phyloP scores from a whole-genome alignment of 2,113 vertebrate species.

The Athene noctua region DNA sequence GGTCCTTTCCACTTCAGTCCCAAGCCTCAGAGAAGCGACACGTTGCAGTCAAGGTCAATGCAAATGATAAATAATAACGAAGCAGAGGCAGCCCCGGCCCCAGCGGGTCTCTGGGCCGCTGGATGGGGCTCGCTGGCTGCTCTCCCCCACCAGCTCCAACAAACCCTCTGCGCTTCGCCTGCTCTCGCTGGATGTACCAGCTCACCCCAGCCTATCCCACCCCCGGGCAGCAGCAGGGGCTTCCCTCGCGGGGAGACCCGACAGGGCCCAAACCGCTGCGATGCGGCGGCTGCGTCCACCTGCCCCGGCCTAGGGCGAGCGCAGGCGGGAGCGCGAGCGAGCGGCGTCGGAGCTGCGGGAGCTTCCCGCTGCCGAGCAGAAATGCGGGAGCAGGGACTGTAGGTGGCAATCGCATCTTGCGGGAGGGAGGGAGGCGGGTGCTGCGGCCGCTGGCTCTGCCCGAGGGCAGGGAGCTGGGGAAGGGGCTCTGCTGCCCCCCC shows the following conservation, averaged over 20 bases:
- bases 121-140: neutral
- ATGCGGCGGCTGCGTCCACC: accelerated
- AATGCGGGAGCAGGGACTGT: neutral
- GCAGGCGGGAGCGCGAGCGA: accelerated
- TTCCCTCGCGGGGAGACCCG: neutral
- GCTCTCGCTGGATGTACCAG: neutral
- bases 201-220: neutral
- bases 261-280: accelerated
- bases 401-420: conserved; percentile 58
- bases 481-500: neutral
- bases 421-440: neutral
- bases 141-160: neutral
- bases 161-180: neutral
- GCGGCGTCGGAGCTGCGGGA: neutral
- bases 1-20: neutral
- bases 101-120: neutral
- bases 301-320: neutral
- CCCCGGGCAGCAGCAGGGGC: neutral
- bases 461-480: neutral
- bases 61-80: neutral
- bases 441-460: neutral
- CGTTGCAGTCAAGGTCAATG: neutral
- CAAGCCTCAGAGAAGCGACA: neutral
- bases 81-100: neutral
- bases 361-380: neutral